Base-by-base conservation (phyloP, 2,888 invertebrate species). In the Cheilosia soror region DNA sequence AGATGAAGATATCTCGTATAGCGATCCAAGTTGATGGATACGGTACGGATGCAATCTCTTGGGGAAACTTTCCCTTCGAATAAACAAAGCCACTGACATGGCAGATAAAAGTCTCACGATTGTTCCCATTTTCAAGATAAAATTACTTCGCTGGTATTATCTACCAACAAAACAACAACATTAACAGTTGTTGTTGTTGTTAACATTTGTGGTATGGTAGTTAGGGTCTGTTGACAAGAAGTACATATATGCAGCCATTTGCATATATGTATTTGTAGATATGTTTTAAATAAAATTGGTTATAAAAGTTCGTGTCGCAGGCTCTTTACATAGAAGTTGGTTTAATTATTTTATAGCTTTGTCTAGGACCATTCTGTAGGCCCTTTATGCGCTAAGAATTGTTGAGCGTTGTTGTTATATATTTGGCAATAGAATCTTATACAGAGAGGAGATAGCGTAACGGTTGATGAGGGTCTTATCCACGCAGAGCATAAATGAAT, bases 21-120 rank as follows among this genome's bases (percentile, higher is more conserved):
- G 66, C 66, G 42, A 31, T 31, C 51, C 4, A 5, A 62, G 62
- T 31, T 62, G 62, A 44, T 62, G 44, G 55, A 57, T 44, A 31
- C 13, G 2, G 37, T 44, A 15, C 33, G 31, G 63, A 29, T 75
- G 63, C 40, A 49, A 80, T 79, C 68, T 62, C 40, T 27, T 44
- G 62, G 31, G 25, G 53, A 68, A 78, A 78, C 83, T 83, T 83
- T 83, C 83, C 72, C 72, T 73, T 79, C 27, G 44, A 47, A 53
- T 40, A 79, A 57, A 69, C 42, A 75, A 75, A 49, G 20, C 49
- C 29, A 31, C 20, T 53, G 31, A 53, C 44, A 44, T 58, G 49
- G 58, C 9, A 37, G 31, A 73, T 44, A 33, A 20, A 27, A 57
- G 65, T 82, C 77, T 40, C 82, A 77, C 65, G 40, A 72, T 77